Percentiles rank a stretch among this genome's conserved stretches.
phyloP scores from a whole-genome alignment of 2,888 invertebrate species.

The Sipha maydis region DNA sequence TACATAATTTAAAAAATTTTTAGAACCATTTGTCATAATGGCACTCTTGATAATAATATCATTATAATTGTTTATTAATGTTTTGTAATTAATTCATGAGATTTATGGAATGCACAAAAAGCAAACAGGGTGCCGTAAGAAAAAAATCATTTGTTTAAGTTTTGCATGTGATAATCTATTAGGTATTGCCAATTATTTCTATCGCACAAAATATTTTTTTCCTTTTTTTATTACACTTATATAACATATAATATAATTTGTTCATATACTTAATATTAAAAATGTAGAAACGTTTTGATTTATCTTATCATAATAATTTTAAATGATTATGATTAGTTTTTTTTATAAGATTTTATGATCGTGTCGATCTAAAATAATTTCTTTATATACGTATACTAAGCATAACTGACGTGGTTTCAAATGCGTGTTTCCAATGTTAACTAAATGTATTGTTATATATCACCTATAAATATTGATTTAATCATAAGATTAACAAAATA shows the following conservation, averaged over 20 bases:
- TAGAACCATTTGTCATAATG: background rate
- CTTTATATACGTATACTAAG: background rate
- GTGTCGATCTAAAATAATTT: background rate
- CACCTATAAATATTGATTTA: background rate
- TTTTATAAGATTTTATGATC: background rate
- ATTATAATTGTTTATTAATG: background rate
- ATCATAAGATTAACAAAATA: background rate
- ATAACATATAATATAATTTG: background rate
- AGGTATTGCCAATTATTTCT: constrained; percentile 21
- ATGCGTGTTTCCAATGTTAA: background rate
- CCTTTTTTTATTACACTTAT: constrained; percentile 10
- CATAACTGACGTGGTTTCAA: background rate
- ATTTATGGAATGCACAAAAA: constrained; percentile 4
- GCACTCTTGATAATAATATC: constrained; percentile 19
- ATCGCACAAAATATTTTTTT: constrained; percentile 27
- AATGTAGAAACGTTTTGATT: background rate
- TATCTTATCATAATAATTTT: background rate
- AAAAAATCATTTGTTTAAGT: constrained; percentile 26
- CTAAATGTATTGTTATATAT: background rate
- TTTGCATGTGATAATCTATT: constrained; percentile 40
- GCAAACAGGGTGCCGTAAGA: constrained; percentile 50
- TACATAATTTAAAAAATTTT: background rate
- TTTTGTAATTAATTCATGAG: background rate
- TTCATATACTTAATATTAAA: background rate
- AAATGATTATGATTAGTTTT: background rate